Base-by-base conservation (phyloP, 2,888 invertebrate species). In the Linnaemya vulpina region DNA sequence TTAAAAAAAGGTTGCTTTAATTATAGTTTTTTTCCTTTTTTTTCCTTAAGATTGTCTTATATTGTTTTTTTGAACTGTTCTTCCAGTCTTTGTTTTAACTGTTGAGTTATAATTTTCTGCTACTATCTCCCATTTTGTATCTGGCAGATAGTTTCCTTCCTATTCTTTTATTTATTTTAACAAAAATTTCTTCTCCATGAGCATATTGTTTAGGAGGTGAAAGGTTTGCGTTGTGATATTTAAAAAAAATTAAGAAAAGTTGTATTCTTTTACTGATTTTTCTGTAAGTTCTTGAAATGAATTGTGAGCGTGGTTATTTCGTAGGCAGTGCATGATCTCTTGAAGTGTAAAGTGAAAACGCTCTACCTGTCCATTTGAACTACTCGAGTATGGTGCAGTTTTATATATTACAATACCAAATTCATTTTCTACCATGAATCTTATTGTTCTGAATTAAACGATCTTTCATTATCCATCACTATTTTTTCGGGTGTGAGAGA, bases 371-470 rank as follows among this genome's bases (percentile, higher is more conserved):
- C 74, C 62, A 35, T 73, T 73, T 11, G 71, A 58, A 30, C 58
- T 46, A 35, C 62, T 73, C n/a, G 60, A 53, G 25, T 87, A 85
- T 38, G 86, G 86, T 17, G 84, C 76, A 10, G 82, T 86, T 79
- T 15, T 78, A 22, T 11, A 22, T 53, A 53, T 22, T 53, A 8
- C 7, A 53, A 53, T 53, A 3, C 51, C 38, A 40, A 87, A 46
- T 53, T 67, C 58, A 46, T 84, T 80, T 58, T 86, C 70, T 11
- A 86, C 11, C 77, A 84, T 84, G 38, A 40, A 40, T 40, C 38
- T 40, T 40, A 11, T 40, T 40, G 38, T 40, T 40, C 38, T 40
- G 38, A 73, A 38, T 82, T 86, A 3, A 87, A 74, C 0, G 85
- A 68, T 38, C 82, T 86, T 73, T 87, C 85, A 30, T 85, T 87